Percentiles rank a stretch among this genome's conserved stretches.
Evolutionary conservation across 2,888 invertebrate genomes (phyloP).

Genomic region (Drosophila testacea): DNA sequence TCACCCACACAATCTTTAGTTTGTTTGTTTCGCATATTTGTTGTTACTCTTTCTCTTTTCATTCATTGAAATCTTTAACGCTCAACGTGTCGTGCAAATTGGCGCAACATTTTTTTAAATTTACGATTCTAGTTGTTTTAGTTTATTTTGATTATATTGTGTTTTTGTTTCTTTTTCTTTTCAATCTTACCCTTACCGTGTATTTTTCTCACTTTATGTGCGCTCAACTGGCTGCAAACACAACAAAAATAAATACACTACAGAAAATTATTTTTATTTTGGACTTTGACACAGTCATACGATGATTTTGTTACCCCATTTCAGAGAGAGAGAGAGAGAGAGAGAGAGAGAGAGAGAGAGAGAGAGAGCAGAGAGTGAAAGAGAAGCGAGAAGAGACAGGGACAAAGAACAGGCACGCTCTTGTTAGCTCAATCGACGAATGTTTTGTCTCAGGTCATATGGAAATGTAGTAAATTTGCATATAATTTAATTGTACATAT

Average conservation of each 20-base stretch:
- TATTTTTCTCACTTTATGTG: constrained; percentile 54
- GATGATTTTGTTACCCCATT: constrained; percentile 76
- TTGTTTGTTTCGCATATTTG: constrained; percentile 63
- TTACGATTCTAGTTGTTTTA: constrained; percentile 29
- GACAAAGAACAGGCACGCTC: constrained; percentile 29
- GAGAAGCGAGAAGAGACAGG: constrained; percentile 18
- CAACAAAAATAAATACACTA: constrained; percentile 18
- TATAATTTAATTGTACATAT: constrained; percentile 23
- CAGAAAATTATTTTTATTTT: constrained; percentile 68
- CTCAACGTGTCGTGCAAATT: constrained; percentile 45
- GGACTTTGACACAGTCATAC: constrained; percentile 82
- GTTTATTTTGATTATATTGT: constrained; percentile 20
- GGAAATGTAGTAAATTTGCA: constrained; percentile 27
- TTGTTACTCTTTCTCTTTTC: constrained; percentile 42
- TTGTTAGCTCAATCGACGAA: constrained; percentile 18
- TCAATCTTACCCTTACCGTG: constrained; percentile 51
- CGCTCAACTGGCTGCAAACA: constrained; percentile 46
- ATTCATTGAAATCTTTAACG: constrained; percentile 47
- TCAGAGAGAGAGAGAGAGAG: constrained; percentile 15
- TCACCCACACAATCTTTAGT: constrained; percentile 52
- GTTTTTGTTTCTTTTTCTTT: constrained; percentile 45
- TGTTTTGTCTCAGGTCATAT: constrained; percentile 41
- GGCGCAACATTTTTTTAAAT: constrained; percentile 19
- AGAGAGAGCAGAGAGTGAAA: constrained; percentile 4
- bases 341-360: constrained; percentile 15